Conservation (phyloP, 30 jellyfish, hydroid and myxozoan species). For the Chironex yamaguchii region DNA sequence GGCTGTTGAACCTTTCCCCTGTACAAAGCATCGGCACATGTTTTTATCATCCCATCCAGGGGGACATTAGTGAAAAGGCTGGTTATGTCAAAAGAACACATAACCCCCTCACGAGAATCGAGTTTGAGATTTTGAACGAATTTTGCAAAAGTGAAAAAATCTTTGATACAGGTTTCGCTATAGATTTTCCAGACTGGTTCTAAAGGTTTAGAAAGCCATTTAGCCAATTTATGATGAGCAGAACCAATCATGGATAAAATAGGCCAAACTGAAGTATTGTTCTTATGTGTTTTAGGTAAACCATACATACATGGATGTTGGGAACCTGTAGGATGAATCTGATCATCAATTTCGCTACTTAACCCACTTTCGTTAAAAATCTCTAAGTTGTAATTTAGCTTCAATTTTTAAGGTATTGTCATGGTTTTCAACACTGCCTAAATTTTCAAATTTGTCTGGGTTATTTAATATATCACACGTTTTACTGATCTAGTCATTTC, state of each 20-base stretch:
- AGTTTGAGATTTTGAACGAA: slow-evolving; percentile 5
- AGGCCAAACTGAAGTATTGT: slow-evolving; percentile 6
- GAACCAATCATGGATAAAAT: slow-evolving; percentile 39
- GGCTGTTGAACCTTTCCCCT: too few relatives aligned
- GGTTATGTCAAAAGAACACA: slow-evolving; percentile 39
- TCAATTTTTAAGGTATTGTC: slow-evolving; percentile 6
- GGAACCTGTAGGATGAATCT: slow-evolving; percentile 54
- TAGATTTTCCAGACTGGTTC: slow-evolving; percentile 8
- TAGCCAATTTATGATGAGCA: slow-evolving; percentile 26
- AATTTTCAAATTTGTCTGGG: not conserved
- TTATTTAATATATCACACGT: not conserved
- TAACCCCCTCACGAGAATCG: not conserved
- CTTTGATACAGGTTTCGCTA: slow-evolving; percentile 7
- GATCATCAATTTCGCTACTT: not conserved
- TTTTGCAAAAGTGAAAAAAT: slow-evolving; percentile 18
- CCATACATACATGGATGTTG: slow-evolving; percentile 44
- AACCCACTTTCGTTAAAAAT: not conserved
- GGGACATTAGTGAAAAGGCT: slow-evolving; percentile 22
- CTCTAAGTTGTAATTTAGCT: slow-evolving; percentile 15
- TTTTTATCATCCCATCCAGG: slow-evolving; percentile 23
- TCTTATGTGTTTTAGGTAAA: slow-evolving; percentile 25
- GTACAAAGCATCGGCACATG: too few relatives aligned
- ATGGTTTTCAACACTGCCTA: slow-evolving; percentile 16
- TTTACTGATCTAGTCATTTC: not conserved
- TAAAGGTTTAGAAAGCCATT: slow-evolving; percentile 16